Evolutionary conservation across 1,140 invertebrate species (phyloP).

Genomic region (Ganaspis sp.): DNA sequence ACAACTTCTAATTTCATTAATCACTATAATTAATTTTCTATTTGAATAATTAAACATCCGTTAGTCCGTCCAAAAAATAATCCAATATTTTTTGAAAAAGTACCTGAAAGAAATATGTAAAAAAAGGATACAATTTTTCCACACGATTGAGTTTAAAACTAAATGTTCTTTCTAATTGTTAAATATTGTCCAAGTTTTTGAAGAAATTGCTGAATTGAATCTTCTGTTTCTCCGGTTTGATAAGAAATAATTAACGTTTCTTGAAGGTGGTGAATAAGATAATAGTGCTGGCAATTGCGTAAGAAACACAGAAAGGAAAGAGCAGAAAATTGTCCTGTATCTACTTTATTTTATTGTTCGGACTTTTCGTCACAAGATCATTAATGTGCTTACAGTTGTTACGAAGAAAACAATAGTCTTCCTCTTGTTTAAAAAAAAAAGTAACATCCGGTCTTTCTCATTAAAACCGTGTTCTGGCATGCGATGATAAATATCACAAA

Average conservation of each 20-base stretch:
- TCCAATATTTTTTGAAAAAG: too few species aligned
- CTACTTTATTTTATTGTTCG: conserved; percentile 7
- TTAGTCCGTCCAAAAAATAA: too few species aligned
- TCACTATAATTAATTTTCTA: too few species aligned
- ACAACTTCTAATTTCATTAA: too few species aligned
- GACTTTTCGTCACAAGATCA: background rate
- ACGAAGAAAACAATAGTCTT: conserved; percentile 3
- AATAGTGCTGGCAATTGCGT: background rate
- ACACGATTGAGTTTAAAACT: too few species aligned
- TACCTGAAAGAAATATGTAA: too few species aligned
- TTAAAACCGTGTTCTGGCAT: conserved; percentile 30
- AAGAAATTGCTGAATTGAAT: too few species aligned
- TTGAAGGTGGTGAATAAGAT: background rate
- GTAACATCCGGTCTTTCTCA: conserved; percentile 14
- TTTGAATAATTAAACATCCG: too few species aligned
- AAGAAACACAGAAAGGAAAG: background rate
- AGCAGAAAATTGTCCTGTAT: background rate
- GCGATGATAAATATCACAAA: background rate
- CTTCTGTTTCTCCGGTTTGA: background rate
- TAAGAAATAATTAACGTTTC: background rate
- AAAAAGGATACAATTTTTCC: too few species aligned
- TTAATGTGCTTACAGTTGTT: conserved; percentile 10
- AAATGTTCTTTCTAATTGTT: too few species aligned
- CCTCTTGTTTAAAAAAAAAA: conserved; percentile 2
- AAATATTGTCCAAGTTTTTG: too few species aligned